A percentile compares a stretch with the other conserved stretches of the same genome.
Evolutionary conservation across 2,113 vertebrate species (phyloP).

Genomic region (Porphyrio hochstetteri): DNA sequence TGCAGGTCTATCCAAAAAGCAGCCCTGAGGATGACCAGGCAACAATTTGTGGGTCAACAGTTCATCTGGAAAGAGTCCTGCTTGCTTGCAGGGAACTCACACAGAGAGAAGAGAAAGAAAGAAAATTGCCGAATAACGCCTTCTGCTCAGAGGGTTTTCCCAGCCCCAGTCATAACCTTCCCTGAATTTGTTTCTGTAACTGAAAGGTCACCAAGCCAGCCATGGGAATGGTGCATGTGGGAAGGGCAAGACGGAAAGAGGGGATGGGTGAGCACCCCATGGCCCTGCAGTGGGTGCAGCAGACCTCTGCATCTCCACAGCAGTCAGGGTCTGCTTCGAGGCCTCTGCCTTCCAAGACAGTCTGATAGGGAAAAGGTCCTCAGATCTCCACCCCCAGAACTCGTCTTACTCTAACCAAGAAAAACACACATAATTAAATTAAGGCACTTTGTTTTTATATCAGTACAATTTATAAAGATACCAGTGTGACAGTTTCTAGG

Average conservation of each 20-base stretch:
- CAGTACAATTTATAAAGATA: constrained; percentile 71
- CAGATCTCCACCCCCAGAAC: constrained; percentile 1
- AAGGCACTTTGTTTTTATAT: constrained; percentile 72
- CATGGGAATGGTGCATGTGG: neutral
- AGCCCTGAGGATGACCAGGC: neutral
- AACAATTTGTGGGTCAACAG: neutral
- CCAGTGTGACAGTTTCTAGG: constrained; percentile 79
- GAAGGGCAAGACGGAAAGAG: neutral
- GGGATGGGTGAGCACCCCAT: neutral
- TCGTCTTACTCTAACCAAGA: constrained; percentile 63
- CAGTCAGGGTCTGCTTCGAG: neutral
- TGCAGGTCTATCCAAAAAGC: neutral
- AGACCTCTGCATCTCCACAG: neutral
- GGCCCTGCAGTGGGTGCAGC: neutral
- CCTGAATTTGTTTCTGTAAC: neutral
- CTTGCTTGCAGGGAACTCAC: neutral
- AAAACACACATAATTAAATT: constrained; percentile 70
- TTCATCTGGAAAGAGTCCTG: neutral
- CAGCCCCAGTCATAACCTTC: neutral
- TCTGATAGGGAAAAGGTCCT: constrained; percentile 30
- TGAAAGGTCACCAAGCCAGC: neutral
- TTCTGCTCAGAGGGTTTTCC: neutral
- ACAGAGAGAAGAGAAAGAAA: neutral
- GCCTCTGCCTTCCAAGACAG: constrained; percentile 28
- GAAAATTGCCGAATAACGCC: neutral